phyloP scores from a whole-genome alignment of 2,113 vertebrate species.

The Pseudopodoces humilis region DNA sequence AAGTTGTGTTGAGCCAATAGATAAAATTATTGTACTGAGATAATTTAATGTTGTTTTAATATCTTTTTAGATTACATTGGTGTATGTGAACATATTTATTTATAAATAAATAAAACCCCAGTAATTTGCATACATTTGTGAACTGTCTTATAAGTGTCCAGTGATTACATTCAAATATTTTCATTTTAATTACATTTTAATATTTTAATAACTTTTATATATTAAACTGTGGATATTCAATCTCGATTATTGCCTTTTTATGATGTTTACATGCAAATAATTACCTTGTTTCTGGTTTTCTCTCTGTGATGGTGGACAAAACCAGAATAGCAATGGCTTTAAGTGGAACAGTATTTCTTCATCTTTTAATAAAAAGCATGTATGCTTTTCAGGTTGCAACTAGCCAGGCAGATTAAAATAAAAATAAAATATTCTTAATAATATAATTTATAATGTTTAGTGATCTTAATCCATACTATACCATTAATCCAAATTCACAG shows the following conservation, averaged over 20 bases:
- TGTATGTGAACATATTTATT: neutral
- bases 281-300: neutral
- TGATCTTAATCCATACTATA: neutral
- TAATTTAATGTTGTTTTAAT: neutral
- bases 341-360: neutral
- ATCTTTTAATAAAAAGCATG: neutral
- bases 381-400: neutral
- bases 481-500: neutral
- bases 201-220: conserved; percentile 5
- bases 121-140: neutral
- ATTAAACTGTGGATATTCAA: neutral
- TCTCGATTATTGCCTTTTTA: neutral
- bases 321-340: neutral
- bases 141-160: neutral
- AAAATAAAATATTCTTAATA: neutral
- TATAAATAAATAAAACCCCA: conserved; percentile 8
- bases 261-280: neutral
- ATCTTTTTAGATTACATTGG: neutral
- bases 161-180: neutral
- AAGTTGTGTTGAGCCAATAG: neutral
- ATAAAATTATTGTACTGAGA: neutral
- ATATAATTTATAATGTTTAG: neutral
- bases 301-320: neutral
- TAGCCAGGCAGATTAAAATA: neutral
- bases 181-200: neutral